These are phyloP conservation scores for Toxonevra muliebris DNA, from an alignment of 2,888 invertebrate genomes.

Conservation along the genomic window DNA sequence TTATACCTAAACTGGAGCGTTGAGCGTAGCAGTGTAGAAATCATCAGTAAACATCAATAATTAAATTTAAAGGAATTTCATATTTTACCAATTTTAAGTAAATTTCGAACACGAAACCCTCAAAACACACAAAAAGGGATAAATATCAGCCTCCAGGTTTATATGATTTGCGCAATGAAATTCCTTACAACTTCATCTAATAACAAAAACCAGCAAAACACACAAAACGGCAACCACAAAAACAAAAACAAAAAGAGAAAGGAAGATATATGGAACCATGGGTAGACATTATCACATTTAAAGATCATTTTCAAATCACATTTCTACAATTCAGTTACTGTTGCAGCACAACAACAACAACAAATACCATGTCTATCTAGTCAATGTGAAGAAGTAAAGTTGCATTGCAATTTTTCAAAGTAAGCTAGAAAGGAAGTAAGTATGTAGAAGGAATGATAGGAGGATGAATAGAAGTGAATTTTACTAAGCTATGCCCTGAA, in stretches of 20 bases:
- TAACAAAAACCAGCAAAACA: neutral
- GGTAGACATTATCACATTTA: conserved; percentile 35
- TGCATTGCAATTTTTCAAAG: neutral
- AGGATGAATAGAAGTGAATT: conserved; percentile 9
- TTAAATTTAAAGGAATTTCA: too few relatives aligned
- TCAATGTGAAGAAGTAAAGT: neutral
- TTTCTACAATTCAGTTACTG: conserved; percentile 25
- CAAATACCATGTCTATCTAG: conserved; percentile 7
- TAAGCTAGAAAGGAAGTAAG: conserved; percentile 6
- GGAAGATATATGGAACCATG: conserved; percentile 37
- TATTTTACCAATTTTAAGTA: too few relatives aligned
- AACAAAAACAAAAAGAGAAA: too few relatives aligned
- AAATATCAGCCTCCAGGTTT: too few relatives aligned
- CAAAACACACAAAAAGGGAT: too few relatives aligned
- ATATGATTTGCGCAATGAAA: too few relatives aligned
- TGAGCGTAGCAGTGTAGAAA: too few relatives aligned
- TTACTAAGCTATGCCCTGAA: conserved; percentile 29
- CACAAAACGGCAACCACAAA: too few relatives aligned
- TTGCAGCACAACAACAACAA: neutral
- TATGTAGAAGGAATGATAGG: neutral
- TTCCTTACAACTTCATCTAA: conserved; percentile 25
- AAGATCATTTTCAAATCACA: conserved; percentile 38
- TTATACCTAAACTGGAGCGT: too few relatives aligned
- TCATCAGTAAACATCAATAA: too few relatives aligned
- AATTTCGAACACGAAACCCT: too few relatives aligned